A percentile compares a stretch with the other conserved stretches of the same genome.
Conservation (phyloP, 1,140 invertebrate genomes). For the Drosophila trapezifrons region DNA sequence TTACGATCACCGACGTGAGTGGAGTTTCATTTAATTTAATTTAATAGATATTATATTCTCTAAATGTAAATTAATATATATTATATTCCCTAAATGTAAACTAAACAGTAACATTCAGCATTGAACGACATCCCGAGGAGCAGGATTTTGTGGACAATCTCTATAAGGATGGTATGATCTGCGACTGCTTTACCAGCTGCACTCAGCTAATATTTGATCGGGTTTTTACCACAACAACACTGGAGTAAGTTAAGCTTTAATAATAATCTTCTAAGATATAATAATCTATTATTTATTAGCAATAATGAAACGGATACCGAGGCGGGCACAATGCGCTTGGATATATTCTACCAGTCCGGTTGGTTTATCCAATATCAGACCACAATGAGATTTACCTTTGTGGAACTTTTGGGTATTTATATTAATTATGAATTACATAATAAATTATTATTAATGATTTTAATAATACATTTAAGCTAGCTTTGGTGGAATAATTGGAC, state of each 20-base stretch:
- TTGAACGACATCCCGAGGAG: constrained; percentile 51
- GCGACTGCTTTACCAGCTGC: constrained; percentile 73
- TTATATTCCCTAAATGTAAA: neutral
- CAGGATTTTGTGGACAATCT: constrained; percentile 54
- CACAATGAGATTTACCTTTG: constrained; percentile 75
- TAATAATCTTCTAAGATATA: neutral
- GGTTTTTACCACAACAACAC: constrained; percentile 29
- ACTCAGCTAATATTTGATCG: constrained; percentile 61
- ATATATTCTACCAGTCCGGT: constrained; percentile 63
- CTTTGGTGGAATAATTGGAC: constrained; percentile 83
- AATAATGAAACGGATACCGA: constrained; percentile 25
- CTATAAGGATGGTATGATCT: constrained; percentile 60
- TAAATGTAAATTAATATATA: neutral
- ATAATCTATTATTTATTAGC: constrained; percentile 5
- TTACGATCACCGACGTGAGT: constrained; percentile 57
- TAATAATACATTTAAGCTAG: constrained; percentile 47
- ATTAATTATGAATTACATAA: too few species aligned
- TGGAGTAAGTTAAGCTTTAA: constrained; percentile 49
- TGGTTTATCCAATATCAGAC: constrained; percentile 71
- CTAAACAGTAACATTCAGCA: constrained; percentile 47
- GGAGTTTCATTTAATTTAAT: too few species aligned
- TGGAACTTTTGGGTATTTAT: constrained; percentile 74
- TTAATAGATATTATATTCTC: neutral
- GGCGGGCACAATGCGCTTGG: constrained; percentile 46
- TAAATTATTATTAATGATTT: too few species aligned